Evolutionary conservation across 2,888 invertebrate genomes (phyloP).

Genomic region (Drosophila paranaensis): DNA sequence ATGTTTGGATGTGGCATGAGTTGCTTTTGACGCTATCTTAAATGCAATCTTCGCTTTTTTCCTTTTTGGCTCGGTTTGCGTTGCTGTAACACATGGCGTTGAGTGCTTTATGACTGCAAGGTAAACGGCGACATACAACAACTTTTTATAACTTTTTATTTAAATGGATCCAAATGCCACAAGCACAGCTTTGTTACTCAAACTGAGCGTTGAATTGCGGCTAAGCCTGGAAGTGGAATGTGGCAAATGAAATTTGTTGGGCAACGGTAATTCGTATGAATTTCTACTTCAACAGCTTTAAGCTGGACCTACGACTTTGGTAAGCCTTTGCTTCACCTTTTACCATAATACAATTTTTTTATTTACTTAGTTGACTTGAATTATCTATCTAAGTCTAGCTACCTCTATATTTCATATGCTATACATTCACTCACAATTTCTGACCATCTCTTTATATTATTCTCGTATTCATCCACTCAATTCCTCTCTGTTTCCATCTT

Average conservation of each 20-base stretch:
- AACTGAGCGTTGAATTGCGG: neutral
- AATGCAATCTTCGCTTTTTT: slow-evolving; percentile 33
- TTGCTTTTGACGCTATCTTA: slow-evolving; percentile 39
- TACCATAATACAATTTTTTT: too few species aligned
- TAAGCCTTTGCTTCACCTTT: neutral
- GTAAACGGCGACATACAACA: slow-evolving; percentile 41
- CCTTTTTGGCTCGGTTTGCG: neutral
- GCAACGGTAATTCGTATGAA: neutral
- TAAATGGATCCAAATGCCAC: slow-evolving; percentile 50
- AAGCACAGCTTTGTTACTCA: slow-evolving; percentile 12
- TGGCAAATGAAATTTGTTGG: neutral
- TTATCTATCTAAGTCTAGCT: too few species aligned
- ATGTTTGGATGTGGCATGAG: slow-evolving; percentile 48
- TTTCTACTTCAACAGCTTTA: neutral
- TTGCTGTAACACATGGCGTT: slow-evolving; percentile 69
- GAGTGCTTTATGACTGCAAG: slow-evolving; percentile 71
- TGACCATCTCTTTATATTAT: too few species aligned
- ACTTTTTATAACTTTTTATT: slow-evolving; percentile 48
- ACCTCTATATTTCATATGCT: too few species aligned
- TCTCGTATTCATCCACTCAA: neutral
- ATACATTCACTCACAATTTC: neutral
- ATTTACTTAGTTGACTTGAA: too few species aligned
- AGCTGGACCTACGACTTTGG: neutral
- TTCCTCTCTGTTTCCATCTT: neutral
- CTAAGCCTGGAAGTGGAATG: neutral